A percentile compares a stretch with the other conserved stretches of the same genome.
These are phyloP conservation scores for Thyatira batis DNA, from an alignment of 2,888 invertebrate genomes.

Conservation along the genomic window DNA sequence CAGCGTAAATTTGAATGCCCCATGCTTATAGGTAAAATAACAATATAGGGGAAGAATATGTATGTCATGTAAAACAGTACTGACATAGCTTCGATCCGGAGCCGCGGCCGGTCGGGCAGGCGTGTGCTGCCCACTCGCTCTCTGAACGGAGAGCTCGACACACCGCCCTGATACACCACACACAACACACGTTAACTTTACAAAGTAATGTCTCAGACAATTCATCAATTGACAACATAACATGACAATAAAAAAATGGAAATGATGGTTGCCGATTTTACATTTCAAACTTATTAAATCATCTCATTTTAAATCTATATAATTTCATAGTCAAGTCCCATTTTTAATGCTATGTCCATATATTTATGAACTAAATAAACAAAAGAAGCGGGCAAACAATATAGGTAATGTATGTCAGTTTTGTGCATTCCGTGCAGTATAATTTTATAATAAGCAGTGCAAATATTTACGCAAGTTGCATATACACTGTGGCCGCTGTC, in stretches of 20 bases:
- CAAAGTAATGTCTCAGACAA: neutral
- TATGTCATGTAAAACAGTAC: slow-evolving; percentile 45
- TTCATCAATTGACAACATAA: neutral
- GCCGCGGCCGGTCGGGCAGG: slow-evolving; percentile 93
- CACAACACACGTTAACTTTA: slow-evolving; percentile 59
- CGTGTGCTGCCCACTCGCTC: slow-evolving; percentile 95
- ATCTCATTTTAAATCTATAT: too few species aligned
- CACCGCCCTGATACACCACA: slow-evolving; percentile 79
- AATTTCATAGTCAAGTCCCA: neutral
- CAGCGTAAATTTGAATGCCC: neutral
- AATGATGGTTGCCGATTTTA: neutral
- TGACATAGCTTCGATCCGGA: slow-evolving; percentile 88
- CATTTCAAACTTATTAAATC: slow-evolving; percentile 13
- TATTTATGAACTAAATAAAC: slow-evolving; percentile 35
- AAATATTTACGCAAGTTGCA: slow-evolving; percentile 61
- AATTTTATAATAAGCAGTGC: slow-evolving; percentile 77
- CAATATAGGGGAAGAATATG: slow-evolving; percentile 10
- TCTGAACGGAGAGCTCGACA: slow-evolving; percentile 91
- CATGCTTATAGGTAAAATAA: neutral
- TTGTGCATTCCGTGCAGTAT: slow-evolving; percentile 74
- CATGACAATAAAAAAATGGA: neutral
- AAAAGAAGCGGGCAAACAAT: slow-evolving; percentile 73
- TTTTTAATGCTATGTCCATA: slow-evolving; percentile 1
- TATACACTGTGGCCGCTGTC: slow-evolving; percentile 32
- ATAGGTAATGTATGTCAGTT: slow-evolving; percentile 47